Base-by-base conservation (phyloP, 2,888 invertebrate genomes). In the Pteria penguin region DNA sequence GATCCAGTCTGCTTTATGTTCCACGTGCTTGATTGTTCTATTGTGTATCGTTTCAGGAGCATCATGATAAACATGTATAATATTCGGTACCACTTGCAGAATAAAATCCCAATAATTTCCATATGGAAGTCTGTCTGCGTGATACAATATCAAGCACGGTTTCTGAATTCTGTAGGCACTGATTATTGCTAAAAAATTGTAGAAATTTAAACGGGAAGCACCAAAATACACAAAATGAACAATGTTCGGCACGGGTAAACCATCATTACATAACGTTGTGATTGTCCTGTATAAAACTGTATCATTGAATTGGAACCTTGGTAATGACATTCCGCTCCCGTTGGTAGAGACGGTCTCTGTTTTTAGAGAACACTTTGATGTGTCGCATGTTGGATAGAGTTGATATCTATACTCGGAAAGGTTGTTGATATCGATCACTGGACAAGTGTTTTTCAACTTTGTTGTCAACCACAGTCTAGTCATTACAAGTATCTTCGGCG, bases 211-310 rank as follows among this genome's bases (percentile, higher is more conserved):
- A 3, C 80, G 68, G 18, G 72, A 76, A 5, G 76, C 78, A 2
- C 82, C 82, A 33, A 87, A 85, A 84, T 85, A 85, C 1, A 87
- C 82, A 36, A 84, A 87, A 61, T 87, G 87, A 5, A 86, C 83
- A 8, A 87, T 75, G 58, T 82, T 85, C 0, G 87, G 87, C 31
- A 84, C 84, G 18, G 36, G 22, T 24, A 32, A 54, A 4, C 68
- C 73, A 45, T 79, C 80, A 0, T 60, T 27, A 58, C 84, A 84
- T 24, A 54, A 52, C 8, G 24, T 63, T 4, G 22, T 8, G 2
- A 71, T 31, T 0, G 55, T 32, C 14, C 29, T 18, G 24, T 24
- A 31, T 2, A 71, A 52, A 33, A 62, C 62, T 24, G 22, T 22
- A 26, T 63, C 54, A 1, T 22, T 29, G 33, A 54, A 71, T 11